These are phyloP conservation scores for Galago senegalensis DNA, from an alignment of 2,797 vertebrate genomes.

Conservation along the genomic window DNA sequence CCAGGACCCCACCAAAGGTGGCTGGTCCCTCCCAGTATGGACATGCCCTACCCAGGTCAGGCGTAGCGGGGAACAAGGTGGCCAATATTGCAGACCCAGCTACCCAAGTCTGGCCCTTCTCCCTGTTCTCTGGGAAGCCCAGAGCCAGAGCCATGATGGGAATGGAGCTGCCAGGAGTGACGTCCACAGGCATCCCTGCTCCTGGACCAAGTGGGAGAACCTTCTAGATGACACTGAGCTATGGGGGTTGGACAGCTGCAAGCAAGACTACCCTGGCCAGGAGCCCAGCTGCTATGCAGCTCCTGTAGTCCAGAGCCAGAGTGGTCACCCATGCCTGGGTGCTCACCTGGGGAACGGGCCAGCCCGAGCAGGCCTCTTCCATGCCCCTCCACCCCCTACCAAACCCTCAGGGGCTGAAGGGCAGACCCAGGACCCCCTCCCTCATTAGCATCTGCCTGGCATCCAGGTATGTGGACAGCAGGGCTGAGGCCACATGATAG, in stretches of 20 bases:
- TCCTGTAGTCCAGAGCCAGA: not conserved
- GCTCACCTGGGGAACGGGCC: not conserved
- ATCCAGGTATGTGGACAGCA: accelerated
- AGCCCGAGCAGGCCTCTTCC: accelerated
- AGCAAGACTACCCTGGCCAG: not conserved
- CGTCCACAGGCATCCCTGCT: not conserved
- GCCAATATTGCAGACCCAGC: not conserved
- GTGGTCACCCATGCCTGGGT: not conserved
- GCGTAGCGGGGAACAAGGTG: accelerated
- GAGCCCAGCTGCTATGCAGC: no score
- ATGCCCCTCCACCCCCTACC: accelerated
- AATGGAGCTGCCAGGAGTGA: accelerated
- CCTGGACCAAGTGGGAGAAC: not conserved
- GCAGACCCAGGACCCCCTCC: not conserved
- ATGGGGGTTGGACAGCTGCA: accelerated
- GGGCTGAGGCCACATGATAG: not conserved
- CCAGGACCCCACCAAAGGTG: accelerated
- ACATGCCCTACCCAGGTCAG: not conserved
- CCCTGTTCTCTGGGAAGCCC: not conserved
- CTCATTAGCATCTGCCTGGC: accelerated
- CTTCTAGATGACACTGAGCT: not conserved
- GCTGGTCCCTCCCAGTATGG: not conserved
- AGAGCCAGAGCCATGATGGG: accelerated
- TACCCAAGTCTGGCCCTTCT: not conserved
- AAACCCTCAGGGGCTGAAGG: not conserved